Evolutionary conservation across 2,113 vertebrate genomes (phyloP), one percentile per base, ranked within the genome.

Genomic region (Lycaon pictus): DNA sequence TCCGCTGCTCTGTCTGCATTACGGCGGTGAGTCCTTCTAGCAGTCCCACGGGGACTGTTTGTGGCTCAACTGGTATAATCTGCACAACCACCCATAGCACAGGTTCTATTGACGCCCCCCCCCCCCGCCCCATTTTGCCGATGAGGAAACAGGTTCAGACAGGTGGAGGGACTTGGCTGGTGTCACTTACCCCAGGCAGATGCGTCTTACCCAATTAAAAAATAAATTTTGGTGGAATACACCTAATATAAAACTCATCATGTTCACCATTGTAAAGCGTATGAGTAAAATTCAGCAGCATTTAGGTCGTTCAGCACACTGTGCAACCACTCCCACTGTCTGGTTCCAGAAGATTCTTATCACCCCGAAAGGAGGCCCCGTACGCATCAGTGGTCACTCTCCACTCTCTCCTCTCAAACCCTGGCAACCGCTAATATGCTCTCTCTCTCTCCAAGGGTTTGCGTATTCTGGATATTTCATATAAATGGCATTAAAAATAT

Each of bases 241-340:
- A 37, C 10, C 19, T 60, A 58, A 80, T 58, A 22, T 43, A 37
- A 81, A 82, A 51, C 16, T 17, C 29, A 43, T 86, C 77, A 5
- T 19, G 63, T 17, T 43, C 74, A 25, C 56, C 37, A 13, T 9
- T 15, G 69, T 10, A 13, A 86, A 23, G 55, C 0, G 2, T 0
- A 8, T 5, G 2, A 13, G n/a, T 32, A 37, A 43, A 53, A 8
- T 60, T 32, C 55, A 12, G 62, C 0, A 20, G 22, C 25, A 19
- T 6, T 20, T 1, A 4, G 53, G 1, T n/a, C 20, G 0, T 6
- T 20, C 48, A 11, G 3, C 12, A 0, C 2, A 17, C 12, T 0
- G 3, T 23, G 67, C 32, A 1, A 2, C 27, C 29, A 3, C 32
- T 27, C 17, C 2, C n/a, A 8, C 43, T 0, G 0, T 27, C 37